phyloP scores from a whole-genome alignment of 2,113 vertebrate genomes.

The Onychostruthus taczanowskii region DNA sequence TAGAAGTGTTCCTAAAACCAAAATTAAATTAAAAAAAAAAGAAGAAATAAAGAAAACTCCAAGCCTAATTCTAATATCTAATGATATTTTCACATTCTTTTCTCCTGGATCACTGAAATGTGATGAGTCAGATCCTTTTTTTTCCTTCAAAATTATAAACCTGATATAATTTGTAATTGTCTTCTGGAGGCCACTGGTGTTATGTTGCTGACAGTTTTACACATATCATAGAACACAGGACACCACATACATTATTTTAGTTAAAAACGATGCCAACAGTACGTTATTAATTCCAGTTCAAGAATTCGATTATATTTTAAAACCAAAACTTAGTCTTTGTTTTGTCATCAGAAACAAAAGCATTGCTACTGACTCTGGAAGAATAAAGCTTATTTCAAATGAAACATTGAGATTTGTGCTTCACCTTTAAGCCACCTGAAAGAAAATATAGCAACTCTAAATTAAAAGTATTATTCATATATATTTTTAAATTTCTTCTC shows the following conservation, averaged over 20 bases:
- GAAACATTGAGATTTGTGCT: neutral
- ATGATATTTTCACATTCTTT: neutral
- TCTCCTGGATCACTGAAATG: neutral
- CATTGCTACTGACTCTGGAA: neutral
- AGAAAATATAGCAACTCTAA: constrained; percentile 37
- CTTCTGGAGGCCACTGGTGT: neutral
- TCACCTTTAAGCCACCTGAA: neutral
- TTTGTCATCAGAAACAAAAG: constrained; percentile 18
- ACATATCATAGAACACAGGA: neutral
- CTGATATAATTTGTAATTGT: neutral
- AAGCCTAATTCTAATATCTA: neutral
- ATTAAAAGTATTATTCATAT: constrained; percentile 50
- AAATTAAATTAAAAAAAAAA: neutral
- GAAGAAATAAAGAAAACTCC: neutral
- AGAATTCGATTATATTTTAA: neutral
- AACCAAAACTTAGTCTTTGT: neutral
- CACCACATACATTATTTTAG: neutral
- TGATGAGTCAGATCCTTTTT: neutral
- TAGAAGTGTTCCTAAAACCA: neutral
- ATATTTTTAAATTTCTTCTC: neutral
- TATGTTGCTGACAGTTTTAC: neutral
- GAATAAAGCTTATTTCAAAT: constrained; percentile 12
- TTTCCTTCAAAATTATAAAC: neutral
- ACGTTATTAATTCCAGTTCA: neutral
- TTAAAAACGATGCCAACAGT: neutral